Evolutionary conservation across 2,888 invertebrate species (phyloP).

Genomic region (Conops quadrifasciatus): DNA sequence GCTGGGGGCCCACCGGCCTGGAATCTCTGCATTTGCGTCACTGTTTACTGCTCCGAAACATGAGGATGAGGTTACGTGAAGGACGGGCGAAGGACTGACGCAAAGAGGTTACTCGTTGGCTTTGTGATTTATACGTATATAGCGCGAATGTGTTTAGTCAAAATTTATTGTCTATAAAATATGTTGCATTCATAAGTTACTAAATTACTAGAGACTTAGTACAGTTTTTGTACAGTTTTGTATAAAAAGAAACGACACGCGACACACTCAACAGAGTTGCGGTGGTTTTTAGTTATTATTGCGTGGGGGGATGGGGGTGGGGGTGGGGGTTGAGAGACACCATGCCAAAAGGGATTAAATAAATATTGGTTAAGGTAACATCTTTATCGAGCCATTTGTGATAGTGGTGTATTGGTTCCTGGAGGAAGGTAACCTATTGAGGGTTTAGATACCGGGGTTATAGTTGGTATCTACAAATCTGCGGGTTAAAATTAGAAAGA

Average conservation of each 20-base stretch:
- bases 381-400: too few relatives aligned
- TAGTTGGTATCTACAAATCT: too few relatives aligned
- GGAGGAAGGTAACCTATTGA: too few relatives aligned
- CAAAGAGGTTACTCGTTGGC: not conserved
- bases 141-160: not conserved
- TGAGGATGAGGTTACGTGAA: not conserved
- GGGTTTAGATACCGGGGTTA: too few relatives aligned
- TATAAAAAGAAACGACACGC: not conserved
- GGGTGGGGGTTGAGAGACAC: not conserved
- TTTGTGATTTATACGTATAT: not conserved
- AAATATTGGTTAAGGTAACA: too few relatives aligned
- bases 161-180: conserved; percentile 10
- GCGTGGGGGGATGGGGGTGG: not conserved
- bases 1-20: too few relatives aligned
- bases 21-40: not conserved
- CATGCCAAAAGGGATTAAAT: too few relatives aligned
- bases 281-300: not conserved
- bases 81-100: not conserved
- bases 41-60: not conserved
- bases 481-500: too few relatives aligned
- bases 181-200: conserved; percentile 10
- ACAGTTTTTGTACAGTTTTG: not conserved
- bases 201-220: not conserved
- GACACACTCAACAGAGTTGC: not conserved
- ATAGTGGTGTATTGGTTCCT: too few relatives aligned